Percentiles rank a stretch among this genome's conserved stretches.
Conservation (phyloP, 2,888 invertebrate genomes). For the Leptothorax acervorum region DNA sequence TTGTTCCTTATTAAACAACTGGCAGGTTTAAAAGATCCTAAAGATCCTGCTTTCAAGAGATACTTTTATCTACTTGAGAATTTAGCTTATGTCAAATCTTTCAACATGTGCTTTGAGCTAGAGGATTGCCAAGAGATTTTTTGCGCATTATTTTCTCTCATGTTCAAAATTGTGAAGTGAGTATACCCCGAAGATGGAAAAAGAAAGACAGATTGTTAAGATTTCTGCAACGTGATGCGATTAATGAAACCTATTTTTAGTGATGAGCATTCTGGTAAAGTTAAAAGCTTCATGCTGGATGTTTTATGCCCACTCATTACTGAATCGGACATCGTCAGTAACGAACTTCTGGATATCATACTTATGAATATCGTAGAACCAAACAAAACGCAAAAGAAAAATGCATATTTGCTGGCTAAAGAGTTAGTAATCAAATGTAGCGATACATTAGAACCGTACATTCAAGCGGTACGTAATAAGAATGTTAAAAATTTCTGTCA, state of each 20-base stretch:
- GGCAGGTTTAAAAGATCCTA: constrained; percentile 97
- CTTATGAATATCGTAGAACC: constrained; percentile 98
- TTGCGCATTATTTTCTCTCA: constrained; percentile 95
- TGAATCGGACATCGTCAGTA: constrained; percentile 97
- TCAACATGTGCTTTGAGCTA: constrained; percentile 99
- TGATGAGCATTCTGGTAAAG: constrained; percentile 98
- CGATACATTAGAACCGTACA: constrained; percentile 97
- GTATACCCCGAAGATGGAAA: constrained; percentile 82
- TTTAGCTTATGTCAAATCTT: constrained; percentile 98
- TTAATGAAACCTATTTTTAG: constrained; percentile 85
- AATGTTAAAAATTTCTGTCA: constrained; percentile 3
- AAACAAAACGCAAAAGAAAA: constrained; percentile 94
- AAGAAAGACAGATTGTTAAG: not conserved
- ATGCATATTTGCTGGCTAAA: constrained; percentile 95
- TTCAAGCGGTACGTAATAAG: constrained; percentile 92
- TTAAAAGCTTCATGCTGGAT: constrained; percentile 98
- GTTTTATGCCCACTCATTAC: constrained; percentile 97
- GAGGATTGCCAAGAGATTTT: constrained; percentile 99
- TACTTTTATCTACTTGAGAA: constrained; percentile 99
- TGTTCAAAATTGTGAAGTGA: constrained; percentile 98
- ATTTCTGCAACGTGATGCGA: constrained; percentile 3
- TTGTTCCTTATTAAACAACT: constrained; percentile 97
- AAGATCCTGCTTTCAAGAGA: constrained; percentile 98
- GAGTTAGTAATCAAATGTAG: constrained; percentile 96
- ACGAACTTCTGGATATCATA: constrained; percentile 97